phyloP scores from a whole-genome alignment of 2,797 vertebrate genomes.

The Myotis daubentonii region DNA sequence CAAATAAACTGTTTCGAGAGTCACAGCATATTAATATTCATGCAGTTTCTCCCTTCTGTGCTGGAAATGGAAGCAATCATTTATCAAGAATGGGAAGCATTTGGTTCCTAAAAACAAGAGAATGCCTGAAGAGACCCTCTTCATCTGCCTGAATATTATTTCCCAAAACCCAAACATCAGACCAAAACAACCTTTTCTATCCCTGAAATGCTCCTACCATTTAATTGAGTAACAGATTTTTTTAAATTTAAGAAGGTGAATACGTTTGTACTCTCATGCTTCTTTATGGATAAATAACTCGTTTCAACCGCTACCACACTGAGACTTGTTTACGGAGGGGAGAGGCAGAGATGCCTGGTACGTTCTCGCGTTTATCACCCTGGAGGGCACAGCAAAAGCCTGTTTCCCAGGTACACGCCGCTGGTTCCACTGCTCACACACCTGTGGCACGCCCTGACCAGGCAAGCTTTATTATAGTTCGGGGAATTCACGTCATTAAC shows the following conservation, averaged over 20 bases:
- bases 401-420: background rate
- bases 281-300: background rate
- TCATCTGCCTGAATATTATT: background rate
- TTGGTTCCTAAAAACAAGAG: background rate
- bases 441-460: background rate
- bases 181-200: background rate
- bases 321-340: background rate
- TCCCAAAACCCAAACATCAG: conserved; percentile 1
- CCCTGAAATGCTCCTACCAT: background rate
- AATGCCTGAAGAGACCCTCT: background rate
- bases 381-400: background rate
- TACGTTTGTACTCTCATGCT: background rate
- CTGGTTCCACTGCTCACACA: background rate
- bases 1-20: background rate
- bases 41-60: background rate
- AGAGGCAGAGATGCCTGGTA: background rate
- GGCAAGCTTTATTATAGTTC: background rate
- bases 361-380: background rate
- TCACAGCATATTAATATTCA: background rate
- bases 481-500: background rate
- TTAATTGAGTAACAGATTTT: background rate
- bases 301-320: background rate
- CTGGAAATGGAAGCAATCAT: background rate
- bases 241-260: background rate
- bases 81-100: background rate